Evolutionary conservation across 2,888 invertebrate genomes (phyloP).

Genomic region (Clunio marinus): DNA sequence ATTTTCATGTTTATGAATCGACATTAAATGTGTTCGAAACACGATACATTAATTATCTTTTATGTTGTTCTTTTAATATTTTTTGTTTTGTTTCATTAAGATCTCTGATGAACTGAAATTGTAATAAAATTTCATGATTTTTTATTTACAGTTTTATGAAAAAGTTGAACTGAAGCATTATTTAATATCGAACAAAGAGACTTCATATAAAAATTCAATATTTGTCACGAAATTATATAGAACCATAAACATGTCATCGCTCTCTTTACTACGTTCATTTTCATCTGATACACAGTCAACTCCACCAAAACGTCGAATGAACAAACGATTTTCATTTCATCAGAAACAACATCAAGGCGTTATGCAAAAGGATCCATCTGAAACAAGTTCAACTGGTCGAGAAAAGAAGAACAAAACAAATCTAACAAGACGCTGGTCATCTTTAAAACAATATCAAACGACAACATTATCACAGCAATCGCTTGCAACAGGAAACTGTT

Average conservation of each 20-base stretch:
- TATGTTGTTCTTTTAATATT: too few relatives aligned
- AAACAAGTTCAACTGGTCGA: neutral
- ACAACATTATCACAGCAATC: constrained; percentile 33
- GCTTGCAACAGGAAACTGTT: constrained; percentile 29
- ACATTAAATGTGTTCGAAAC: too few relatives aligned
- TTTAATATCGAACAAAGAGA: too few relatives aligned
- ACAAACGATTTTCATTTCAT: constrained; percentile 33
- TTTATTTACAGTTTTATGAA: too few relatives aligned
- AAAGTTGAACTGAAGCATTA: too few relatives aligned
- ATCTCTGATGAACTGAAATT: too few relatives aligned
- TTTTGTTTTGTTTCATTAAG: too few relatives aligned
- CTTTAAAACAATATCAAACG: constrained; percentile 37
- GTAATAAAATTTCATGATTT: too few relatives aligned
- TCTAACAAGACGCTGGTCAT: constrained; percentile 36
- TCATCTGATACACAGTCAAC: constrained; percentile 25
- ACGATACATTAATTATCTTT: too few relatives aligned
- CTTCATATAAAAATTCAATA: too few relatives aligned
- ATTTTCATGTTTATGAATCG: too few relatives aligned
- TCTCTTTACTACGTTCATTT: constrained; percentile 23
- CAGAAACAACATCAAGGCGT: constrained; percentile 30
- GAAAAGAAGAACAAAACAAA: constrained; percentile 32
- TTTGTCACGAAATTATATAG: too few relatives aligned
- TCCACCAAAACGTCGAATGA: constrained; percentile 2
- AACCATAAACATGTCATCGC: constrained; percentile 22
- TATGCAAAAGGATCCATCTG: constrained; percentile 21